These are phyloP conservation scores for Lagorchestes hirsutus DNA, from an alignment of 2,797 vertebrate genomes.

Conservation along the genomic window DNA sequence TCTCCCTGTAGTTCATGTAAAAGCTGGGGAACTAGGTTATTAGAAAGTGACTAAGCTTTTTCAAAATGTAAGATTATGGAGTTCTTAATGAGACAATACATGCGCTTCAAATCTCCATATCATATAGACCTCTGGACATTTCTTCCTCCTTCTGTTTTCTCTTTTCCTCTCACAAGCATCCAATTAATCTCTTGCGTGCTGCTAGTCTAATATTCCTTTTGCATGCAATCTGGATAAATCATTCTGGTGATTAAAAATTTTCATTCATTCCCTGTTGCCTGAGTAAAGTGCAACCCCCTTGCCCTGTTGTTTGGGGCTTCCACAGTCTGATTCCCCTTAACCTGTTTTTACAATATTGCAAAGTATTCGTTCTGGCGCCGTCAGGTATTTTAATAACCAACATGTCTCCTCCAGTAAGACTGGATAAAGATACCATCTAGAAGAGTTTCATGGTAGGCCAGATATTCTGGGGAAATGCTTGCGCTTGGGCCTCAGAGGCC, in stretches of 20 bases:
- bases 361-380: neutral
- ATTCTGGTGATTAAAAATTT: neutral
- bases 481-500: neutral
- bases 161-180: neutral
- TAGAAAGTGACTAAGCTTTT: neutral
- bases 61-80: neutral
- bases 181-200: neutral
- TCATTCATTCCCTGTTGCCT: neutral
- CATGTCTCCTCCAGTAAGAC: neutral
- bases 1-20: neutral
- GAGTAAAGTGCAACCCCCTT: neutral
- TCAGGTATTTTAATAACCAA: neutral
- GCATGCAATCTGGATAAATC: neutral
- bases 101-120: neutral
- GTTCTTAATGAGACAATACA: neutral
- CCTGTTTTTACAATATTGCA: neutral
- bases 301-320: neutral
- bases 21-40: neutral
- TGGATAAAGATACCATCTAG: neutral
- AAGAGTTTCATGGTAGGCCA: neutral
- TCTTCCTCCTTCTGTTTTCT: neutral
- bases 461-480: neutral
- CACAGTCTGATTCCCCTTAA: neutral
- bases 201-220: neutral
- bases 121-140: neutral